phyloP scores from a whole-genome alignment of 2,113 vertebrate genomes.

The Oenanthe melanoleuca region DNA sequence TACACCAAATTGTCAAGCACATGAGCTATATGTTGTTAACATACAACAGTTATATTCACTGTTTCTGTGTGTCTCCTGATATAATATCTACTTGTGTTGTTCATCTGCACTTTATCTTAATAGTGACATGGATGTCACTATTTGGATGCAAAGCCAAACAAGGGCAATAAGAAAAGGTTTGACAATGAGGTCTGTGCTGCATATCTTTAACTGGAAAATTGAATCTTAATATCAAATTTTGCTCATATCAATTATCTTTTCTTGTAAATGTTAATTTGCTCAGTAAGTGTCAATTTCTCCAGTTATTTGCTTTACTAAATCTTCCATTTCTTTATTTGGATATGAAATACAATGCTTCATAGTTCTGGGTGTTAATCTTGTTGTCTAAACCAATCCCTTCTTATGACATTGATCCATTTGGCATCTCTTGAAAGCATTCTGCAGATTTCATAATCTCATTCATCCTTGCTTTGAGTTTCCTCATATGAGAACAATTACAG shows the following conservation, averaged over 20 bases:
- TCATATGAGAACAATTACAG: conserved; percentile 41
- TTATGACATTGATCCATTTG: conserved; percentile 5
- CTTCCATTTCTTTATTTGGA: not conserved
- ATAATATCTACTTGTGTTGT: not conserved
- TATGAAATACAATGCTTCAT: not conserved
- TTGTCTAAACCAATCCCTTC: conserved; percentile 11
- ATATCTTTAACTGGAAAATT: not conserved
- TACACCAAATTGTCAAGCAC: not conserved
- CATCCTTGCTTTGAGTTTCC: not conserved
- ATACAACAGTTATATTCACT: not conserved
- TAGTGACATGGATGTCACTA: not conserved
- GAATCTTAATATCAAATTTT: not conserved
- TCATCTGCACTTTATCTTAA: not conserved
- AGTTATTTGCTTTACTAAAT: conserved; percentile 13
- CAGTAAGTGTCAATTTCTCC: not conserved
- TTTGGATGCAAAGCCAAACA: not conserved
- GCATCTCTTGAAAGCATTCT: conserved; percentile 18
- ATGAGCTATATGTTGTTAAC: not conserved
- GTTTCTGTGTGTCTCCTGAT: not conserved
- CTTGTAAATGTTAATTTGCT: not conserved
- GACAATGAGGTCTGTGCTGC: not conserved
- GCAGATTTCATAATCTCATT: not conserved
- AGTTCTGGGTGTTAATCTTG: not conserved
- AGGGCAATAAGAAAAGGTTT: not conserved
- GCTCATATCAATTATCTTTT: not conserved